Conservation (phyloP, 2,888 invertebrate genomes). For the Dasysyrphus tricinctus region DNA sequence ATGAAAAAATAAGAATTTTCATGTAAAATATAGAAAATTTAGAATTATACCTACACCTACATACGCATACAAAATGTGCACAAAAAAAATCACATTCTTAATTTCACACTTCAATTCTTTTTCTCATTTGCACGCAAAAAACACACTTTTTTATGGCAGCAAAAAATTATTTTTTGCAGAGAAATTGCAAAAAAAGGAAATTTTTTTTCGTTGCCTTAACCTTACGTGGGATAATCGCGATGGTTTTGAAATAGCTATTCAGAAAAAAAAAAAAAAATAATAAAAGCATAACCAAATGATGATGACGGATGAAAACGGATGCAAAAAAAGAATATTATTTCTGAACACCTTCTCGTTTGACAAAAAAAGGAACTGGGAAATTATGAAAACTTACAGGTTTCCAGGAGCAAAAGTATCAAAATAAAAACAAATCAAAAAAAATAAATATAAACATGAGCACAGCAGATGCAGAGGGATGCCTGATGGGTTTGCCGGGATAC, state of each 20-base stretch:
- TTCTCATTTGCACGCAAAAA: constrained; percentile 21
- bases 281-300: not conserved
- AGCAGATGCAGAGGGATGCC: not conserved
- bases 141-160: not conserved
- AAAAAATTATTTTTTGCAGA: not conserved
- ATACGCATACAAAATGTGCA: not conserved
- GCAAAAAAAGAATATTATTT: constrained; percentile 15
- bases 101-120: constrained; percentile 24
- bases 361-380: not conserved
- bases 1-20: constrained; percentile 8
- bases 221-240: not conserved
- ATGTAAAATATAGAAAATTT: not conserved
- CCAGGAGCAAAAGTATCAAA: not conserved
- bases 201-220: not conserved
- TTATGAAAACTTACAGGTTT: constrained; percentile 16
- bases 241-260: not conserved
- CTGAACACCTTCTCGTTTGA: constrained; percentile 6
- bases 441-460: constrained; percentile 1
- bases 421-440: not conserved
- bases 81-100: constrained; percentile 9
- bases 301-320: constrained; percentile 20
- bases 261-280: not conserved
- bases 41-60: no score
- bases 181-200: not conserved
- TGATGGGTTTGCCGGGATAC: not conserved